These are phyloP conservation scores for Sipha maydis DNA, from an alignment of 2,888 invertebrate species.

Conservation along the genomic window DNA sequence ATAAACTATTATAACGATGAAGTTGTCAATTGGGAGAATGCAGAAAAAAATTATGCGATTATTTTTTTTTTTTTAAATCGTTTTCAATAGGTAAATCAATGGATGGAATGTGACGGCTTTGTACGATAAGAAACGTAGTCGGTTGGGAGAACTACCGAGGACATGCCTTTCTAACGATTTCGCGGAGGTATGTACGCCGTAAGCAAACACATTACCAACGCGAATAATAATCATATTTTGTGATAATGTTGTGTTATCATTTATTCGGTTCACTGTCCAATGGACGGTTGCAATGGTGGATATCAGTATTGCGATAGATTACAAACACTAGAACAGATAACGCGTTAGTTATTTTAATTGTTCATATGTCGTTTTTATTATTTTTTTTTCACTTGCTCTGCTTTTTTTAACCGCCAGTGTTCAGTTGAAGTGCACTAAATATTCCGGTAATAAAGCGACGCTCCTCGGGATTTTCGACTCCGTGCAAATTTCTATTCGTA, in stretches of 20 bases:
- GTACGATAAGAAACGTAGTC: not conserved
- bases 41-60: too few species aligned
- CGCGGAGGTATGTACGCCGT: not conserved
- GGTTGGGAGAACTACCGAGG: not conserved
- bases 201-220: not conserved
- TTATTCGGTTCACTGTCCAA: not conserved
- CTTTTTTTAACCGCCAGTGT: too few species aligned
- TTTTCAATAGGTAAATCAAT: too few species aligned
- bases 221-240: not conserved
- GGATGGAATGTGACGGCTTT: not conserved
- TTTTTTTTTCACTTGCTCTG: not conserved
- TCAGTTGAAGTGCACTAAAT: not conserved
- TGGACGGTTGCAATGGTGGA: not conserved
- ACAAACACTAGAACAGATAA: conserved; percentile 32
- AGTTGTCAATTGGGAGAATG: too few species aligned
- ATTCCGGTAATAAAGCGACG: not conserved
- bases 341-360: conserved; percentile 37
- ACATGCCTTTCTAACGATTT: not conserved
- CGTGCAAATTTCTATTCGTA: not conserved
- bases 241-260: conserved; percentile 4
- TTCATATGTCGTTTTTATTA: not conserved
- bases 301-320: not conserved
- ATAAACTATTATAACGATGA: too few species aligned
- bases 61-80: too few species aligned
- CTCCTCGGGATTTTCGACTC: not conserved